Conservation (phyloP, 2,113 vertebrate species). For the Salvelinus alpinus region DNA sequence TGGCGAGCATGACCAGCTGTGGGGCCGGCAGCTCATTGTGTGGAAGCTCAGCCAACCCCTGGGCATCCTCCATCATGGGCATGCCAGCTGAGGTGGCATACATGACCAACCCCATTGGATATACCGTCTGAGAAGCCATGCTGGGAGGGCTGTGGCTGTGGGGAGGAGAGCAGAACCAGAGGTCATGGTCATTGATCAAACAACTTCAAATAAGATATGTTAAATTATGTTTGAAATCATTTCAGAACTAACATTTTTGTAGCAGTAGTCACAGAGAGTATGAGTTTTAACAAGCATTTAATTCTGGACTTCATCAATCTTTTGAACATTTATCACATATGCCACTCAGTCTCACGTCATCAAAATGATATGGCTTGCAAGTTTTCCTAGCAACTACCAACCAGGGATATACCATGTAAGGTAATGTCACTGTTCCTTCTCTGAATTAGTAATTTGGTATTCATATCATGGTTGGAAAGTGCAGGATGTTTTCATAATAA, state of each 20-base stretch:
- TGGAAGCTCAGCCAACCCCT: constrained; percentile 81
- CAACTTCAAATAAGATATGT: neutral
- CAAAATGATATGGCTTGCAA: neutral
- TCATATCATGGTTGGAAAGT: neutral
- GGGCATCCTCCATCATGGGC: constrained; percentile 76
- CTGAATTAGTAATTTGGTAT: neutral
- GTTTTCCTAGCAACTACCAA: neutral
- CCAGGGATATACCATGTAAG: neutral
- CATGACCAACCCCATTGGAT: constrained; percentile 77
- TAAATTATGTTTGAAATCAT: no score
- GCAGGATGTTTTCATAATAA: neutral
- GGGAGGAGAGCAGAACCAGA: constrained; percentile 44
- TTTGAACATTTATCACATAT: no score
- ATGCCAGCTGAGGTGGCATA: constrained; percentile 77
- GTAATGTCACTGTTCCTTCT: neutral
- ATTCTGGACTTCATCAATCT: no score
- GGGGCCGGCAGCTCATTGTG: constrained; percentile 85
- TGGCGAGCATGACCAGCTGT: constrained; percentile 96
- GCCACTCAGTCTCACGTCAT: no score
- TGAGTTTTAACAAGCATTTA: no score
- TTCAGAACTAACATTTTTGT: no score
- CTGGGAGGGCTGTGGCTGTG: constrained; percentile 33
- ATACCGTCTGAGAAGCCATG: constrained; percentile 88
- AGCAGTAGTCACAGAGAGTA: no score
- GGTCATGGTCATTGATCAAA: neutral